Conservation (phyloP, 2,113 vertebrate species). For the Heloderma charlesbogerti region DNA sequence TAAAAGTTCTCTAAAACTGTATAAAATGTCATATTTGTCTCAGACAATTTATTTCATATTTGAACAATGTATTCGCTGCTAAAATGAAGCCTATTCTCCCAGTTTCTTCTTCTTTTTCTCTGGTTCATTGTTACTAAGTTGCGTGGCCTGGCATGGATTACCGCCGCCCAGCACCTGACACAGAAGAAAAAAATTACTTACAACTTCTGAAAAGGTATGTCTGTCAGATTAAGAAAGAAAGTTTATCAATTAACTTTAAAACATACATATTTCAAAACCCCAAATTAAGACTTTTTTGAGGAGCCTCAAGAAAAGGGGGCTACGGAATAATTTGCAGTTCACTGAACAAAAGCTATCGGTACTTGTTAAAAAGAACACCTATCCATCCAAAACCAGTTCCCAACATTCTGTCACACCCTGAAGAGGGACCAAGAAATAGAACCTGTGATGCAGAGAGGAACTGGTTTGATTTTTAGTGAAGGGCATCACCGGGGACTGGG, state of each 20-base stretch:
- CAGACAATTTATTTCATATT: not conserved
- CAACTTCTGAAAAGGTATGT: conserved; percentile 3
- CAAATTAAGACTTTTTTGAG: not conserved
- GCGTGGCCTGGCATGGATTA: conserved; percentile 39
- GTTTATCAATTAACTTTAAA: not conserved
- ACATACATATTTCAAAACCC: not conserved
- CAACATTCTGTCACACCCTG: not conserved
- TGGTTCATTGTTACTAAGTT: conserved; percentile 75
- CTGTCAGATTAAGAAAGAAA: not conserved
- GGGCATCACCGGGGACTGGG: no score
- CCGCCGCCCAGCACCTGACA: conserved; percentile 85
- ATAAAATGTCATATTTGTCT: conserved; percentile 7
- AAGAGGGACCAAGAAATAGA: not conserved
- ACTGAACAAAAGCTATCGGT: not conserved
- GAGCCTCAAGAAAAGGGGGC: not conserved
- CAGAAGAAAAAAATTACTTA: conserved; percentile 13
- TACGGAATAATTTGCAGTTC: not conserved
- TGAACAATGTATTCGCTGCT: conserved; percentile 11
- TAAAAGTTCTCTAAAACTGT: conserved; percentile 55
- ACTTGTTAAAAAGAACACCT: not conserved
- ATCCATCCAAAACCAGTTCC: not conserved
- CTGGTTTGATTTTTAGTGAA: not conserved
- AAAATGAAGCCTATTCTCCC: conserved; percentile 73
- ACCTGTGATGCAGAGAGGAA: not conserved
- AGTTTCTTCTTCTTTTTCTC: conserved; percentile 91